Base-by-base conservation (phyloP, 2,888 invertebrate genomes). In the Coremacera marginata region DNA sequence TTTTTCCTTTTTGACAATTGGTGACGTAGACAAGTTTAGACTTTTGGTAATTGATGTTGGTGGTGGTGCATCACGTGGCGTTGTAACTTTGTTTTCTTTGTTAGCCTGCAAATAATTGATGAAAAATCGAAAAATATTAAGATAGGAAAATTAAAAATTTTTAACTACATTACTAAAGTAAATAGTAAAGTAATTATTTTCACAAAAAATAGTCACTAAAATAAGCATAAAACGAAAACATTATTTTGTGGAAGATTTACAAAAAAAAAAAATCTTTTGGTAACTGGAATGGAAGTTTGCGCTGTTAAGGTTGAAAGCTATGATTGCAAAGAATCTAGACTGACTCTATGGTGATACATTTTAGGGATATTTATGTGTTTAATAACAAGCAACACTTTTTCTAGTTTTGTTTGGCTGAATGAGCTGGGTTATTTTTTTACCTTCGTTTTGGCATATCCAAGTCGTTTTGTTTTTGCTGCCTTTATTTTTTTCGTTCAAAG, bases 1-100 rank as follows among this genome's bases (percentile, higher is more conserved):
- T 88, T 96, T 95, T 84, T 96, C 95, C 89, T 89, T 90, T 82
- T 89, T 90, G 71, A 86, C 85, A 78, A 89, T 82, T 57, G 89
- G 89, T 55, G 89, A 88, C 60, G 87, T 82, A 77, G 85, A 83
- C 77, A 89, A 84, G 81, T 87, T 89, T 80, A 89, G 76, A 62
- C 88, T 87, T 84, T 89, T 89, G 80, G 87, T 86, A 78, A 89
- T 87, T 74, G 85, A 84, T 72, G 89, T 88, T 78, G 89, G 89
- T 77, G 89, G 90, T 80, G 89, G 89, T 70, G 88, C 88, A 89
- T 88, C 89, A 78, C 87, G 85, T 76, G 88, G 88, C 77, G 88
- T 86, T 78, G 88, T 88, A 78, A 85, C 85, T 84, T 84, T 85
- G 71, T 87, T 89, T 83, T 89, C 89, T 84, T 87, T 88, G 81